Base-by-base conservation (phyloP, 2,888 invertebrate genomes). In the Drosophila siamana region DNA sequence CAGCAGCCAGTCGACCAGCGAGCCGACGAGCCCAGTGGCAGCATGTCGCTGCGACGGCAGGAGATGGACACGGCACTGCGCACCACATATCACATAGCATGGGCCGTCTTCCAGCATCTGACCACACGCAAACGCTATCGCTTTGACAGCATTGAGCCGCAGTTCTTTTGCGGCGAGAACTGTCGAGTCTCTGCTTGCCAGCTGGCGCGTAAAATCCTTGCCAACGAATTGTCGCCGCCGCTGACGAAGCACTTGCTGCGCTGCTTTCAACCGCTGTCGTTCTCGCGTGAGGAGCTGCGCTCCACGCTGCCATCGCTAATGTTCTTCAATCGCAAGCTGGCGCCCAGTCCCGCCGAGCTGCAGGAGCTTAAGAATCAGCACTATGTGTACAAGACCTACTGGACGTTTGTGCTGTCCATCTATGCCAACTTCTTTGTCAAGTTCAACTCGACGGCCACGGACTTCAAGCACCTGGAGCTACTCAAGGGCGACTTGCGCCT, bases 61-160 rank as follows among this genome's bases (percentile, higher is more conserved):
- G 77, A 84, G 9, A 60, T 72, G 46, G 85, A 85, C 8, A 66
- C 81, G 5, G 57, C 74, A 2, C 57, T 85, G 69, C 69, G 90
- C 63, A 79, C 90, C 48, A 88, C 80, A 44, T 92, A 92, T 75
- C 92, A 92, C 69, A 82, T 92, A 38, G 90, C 92, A 54, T 92
- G 92, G 92, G 92, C 91, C 16, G 91, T 92, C 16, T 92, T 92
- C 59, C 91, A 90, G 54, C 92, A 92, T 80, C 70, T 92, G 52
- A 78, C 88, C 7, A 82, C 82, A 68, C 89, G 92, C 5, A 90
- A 91, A 74, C 91, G 90, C 33, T 92, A 91, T 76, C 85, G 88
- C 30, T 78, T 89, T 60, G 76, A 87, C 4, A 79, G 78, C 52
- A 86, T 92, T 65, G 91, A 91, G 47, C 84, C 88, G 57, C 86